Conservation (phyloP, 1,140 invertebrate genomes). For the Leptonema lineaticorne region DNA sequence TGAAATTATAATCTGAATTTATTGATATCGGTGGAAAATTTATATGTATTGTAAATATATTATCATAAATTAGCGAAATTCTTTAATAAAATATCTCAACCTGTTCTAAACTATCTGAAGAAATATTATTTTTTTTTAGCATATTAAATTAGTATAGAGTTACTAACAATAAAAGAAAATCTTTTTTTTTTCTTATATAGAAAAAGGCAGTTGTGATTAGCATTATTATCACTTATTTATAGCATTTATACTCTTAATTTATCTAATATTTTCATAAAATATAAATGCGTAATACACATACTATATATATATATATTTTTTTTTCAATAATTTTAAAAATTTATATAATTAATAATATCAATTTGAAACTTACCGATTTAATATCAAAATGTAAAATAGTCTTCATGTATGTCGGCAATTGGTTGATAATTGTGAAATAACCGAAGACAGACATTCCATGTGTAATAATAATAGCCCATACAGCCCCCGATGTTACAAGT, state of each 20-base stretch:
- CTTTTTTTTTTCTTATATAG: not conserved
- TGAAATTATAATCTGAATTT: no score
- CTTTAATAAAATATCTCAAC: no score
- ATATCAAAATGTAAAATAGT: conserved; percentile 86
- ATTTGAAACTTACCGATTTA: conserved; percentile 65
- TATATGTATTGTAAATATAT: no score
- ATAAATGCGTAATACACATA: not conserved
- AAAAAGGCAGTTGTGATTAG: not conserved
- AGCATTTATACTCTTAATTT: not conserved
- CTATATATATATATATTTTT: no score
- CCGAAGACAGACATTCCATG: conserved; percentile 92
- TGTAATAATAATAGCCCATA: conserved; percentile 90
- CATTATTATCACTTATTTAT: not conserved
- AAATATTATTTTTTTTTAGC: no score
- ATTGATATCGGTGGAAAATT: no score
- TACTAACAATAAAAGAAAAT: not conserved
- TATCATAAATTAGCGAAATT: no score
- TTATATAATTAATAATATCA: no score
- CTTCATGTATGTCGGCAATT: conserved; percentile 92
- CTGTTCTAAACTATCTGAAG: no score
- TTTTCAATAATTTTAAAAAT: no score
- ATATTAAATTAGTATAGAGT: no score
- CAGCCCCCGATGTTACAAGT: conserved; percentile 77
- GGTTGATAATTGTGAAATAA: conserved; percentile 92
- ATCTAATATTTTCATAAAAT: not conserved